phyloP scores from a whole-genome alignment of 1,140 invertebrate genomes.

The Leptinotarsa texana region DNA sequence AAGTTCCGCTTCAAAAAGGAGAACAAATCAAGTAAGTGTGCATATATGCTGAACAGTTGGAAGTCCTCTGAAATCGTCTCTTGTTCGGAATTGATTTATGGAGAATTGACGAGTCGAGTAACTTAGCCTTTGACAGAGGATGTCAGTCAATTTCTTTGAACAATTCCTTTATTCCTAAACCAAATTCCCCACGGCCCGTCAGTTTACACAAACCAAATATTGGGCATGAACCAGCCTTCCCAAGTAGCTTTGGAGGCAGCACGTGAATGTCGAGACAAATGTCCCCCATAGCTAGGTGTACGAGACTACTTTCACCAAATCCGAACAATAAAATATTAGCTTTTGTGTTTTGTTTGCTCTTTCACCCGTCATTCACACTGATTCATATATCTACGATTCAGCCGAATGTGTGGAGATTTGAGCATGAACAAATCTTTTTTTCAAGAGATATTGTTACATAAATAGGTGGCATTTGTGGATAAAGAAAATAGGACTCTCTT shows the following conservation, averaged over 20 bases:
- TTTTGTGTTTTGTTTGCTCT: neutral
- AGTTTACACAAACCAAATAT: slow-evolving; percentile 1
- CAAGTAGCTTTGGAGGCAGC: neutral
- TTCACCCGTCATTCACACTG: neutral
- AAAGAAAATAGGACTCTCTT: too few relatives aligned
- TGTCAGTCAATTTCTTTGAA: neutral
- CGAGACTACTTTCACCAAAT: neutral
- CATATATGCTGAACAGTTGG: neutral
- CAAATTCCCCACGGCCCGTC: neutral
- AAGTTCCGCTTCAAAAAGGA: neutral
- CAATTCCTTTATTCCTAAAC: neutral
- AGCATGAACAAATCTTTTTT: neutral
- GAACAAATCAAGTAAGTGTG: neutral
- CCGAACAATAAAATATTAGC: neutral
- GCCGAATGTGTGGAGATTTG: neutral
- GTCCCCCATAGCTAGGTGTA: neutral
- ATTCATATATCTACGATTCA: neutral
- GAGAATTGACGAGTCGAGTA: slow-evolving; percentile 1
- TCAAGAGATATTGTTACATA: neutral
- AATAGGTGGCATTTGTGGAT: neutral
- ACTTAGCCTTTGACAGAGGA: neutral
- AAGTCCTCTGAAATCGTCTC: neutral
- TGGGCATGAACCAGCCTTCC: neutral
- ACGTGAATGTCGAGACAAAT: neutral
- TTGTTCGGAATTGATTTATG: slow-evolving; percentile 8